phyloP scores from a whole-genome alignment of 2,113 vertebrate genomes.

The Gila orcuttii region DNA sequence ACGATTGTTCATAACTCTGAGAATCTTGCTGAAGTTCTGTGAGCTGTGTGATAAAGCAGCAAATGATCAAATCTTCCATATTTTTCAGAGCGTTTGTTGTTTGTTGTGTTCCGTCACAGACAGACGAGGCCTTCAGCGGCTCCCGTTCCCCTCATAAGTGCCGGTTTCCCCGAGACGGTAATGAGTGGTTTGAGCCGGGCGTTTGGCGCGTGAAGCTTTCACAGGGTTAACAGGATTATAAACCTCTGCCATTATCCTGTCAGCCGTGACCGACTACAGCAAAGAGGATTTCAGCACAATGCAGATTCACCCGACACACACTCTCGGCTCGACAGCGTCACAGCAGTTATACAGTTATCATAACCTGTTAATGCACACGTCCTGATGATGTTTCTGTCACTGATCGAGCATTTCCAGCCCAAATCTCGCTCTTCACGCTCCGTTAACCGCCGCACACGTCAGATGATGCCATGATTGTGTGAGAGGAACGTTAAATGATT shows the following conservation, averaged over 20 bases:
- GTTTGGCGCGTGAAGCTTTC: slow-evolving; percentile 19
- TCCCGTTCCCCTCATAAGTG: background rate
- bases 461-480: background rate
- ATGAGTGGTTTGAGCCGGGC: background rate
- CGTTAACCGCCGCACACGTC: background rate
- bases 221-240: slow-evolving; percentile 67
- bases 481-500: background rate
- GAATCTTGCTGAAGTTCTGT: too few relatives aligned
- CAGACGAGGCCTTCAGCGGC: background rate
- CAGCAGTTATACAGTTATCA: background rate
- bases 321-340: too few relatives aligned
- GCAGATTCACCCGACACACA: slow-evolving; percentile 38
- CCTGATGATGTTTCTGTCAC: background rate
- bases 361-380: too few relatives aligned
- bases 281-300: slow-evolving; percentile 57
- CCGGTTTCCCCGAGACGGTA: slow-evolving; percentile 1
- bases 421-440: background rate
- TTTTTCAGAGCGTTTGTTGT: too few relatives aligned
- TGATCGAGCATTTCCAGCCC: background rate
- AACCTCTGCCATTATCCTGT: slow-evolving; percentile 64
- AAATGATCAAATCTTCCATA: too few relatives aligned
- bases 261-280: slow-evolving; percentile 58
- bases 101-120: background rate
- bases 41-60: too few relatives aligned
- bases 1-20: too few relatives aligned